A percentile compares a stretch with the other conserved stretches of the same genome.
These are phyloP conservation scores for Lasiurus borealis DNA, from an alignment of 2,113 vertebrate genomes.

Conservation along the genomic window DNA sequence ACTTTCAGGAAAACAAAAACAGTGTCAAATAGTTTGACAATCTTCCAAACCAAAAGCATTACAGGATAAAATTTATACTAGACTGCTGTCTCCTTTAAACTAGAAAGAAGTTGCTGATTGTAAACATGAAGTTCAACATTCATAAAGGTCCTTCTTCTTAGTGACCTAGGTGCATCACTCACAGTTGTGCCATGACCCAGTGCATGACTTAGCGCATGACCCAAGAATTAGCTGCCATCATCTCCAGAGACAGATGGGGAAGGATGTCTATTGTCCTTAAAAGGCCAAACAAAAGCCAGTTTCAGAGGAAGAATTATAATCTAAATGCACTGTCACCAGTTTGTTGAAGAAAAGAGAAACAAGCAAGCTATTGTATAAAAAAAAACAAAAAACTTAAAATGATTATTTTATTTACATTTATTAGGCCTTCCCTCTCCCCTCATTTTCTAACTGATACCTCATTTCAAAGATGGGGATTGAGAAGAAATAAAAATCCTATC, in stretches of 20 bases:
- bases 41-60: conserved; percentile 21
- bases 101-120: neutral
- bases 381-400: neutral
- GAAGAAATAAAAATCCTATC: neutral
- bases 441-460: conserved; percentile 27
- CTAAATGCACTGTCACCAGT: neutral
- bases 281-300: neutral
- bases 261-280: neutral
- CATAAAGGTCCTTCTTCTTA: neutral
- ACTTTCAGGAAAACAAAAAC: neutral
- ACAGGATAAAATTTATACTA: neutral
- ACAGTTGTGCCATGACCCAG: neutral
- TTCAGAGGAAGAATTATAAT: neutral
- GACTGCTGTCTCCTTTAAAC: neutral
- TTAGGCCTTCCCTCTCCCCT: neutral
- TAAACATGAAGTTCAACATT: neutral
- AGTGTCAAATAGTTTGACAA: neutral
- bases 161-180: neutral
- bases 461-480: neutral
- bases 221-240: neutral
- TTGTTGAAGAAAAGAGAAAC: conserved; percentile 1
- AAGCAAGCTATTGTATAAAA: neutral
- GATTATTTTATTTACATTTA: neutral
- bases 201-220: neutral
- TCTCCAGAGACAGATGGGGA: neutral